phyloP scores from a whole-genome alignment of 2,113 vertebrate genomes.

The Catharus fuscescens region DNA sequence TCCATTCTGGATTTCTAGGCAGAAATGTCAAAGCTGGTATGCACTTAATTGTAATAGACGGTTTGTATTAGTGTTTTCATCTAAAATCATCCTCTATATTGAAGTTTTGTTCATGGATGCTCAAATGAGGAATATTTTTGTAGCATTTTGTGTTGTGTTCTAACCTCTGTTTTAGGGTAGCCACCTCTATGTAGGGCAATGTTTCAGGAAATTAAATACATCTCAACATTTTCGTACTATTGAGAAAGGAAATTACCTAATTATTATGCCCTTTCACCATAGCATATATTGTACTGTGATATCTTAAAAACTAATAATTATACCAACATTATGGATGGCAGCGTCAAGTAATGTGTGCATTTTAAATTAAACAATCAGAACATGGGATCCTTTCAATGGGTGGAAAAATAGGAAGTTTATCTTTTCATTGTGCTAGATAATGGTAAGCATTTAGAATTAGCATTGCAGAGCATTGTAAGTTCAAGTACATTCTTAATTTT shows the following conservation, averaged over 20 bases:
- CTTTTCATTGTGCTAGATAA: not conserved
- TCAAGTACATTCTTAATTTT: not conserved
- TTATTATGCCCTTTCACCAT: not conserved
- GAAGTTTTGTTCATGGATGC: not conserved
- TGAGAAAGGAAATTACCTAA: not conserved
- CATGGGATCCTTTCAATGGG: not conserved
- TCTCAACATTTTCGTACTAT: not conserved
- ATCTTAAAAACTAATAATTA: not conserved
- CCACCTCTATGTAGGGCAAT: not conserved
- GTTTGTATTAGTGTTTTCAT: not conserved
- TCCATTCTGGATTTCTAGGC: not conserved
- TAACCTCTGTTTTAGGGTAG: not conserved
- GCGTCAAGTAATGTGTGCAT: not conserved
- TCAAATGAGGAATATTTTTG: not conserved
- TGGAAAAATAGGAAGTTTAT: not conserved
- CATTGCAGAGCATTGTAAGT: not conserved
- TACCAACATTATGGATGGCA: not conserved
- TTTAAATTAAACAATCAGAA: not conserved
- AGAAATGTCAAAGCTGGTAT: not conserved
- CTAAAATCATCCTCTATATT: not conserved
- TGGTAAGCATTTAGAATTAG: not conserved
- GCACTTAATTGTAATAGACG: not conserved
- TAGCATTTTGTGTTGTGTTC: not conserved
- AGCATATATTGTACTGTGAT: not conserved
- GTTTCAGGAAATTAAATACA: not conserved